Percentiles rank a stretch among this genome's conserved stretches.
phyloP scores from a whole-genome alignment of 2,797 vertebrate species.

The Vultur gryphus region DNA sequence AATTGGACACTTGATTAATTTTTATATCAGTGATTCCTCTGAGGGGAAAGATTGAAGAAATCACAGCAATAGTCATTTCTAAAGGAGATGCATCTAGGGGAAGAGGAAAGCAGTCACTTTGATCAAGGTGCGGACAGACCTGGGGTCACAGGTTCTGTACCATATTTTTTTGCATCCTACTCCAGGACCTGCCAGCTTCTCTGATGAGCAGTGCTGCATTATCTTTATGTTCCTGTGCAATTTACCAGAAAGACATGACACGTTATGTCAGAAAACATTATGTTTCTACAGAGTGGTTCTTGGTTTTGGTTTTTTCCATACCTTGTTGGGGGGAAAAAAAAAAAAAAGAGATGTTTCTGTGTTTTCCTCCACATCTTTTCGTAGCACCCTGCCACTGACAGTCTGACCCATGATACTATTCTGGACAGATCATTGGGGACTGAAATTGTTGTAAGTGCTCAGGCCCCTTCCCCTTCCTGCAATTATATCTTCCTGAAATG shows the following conservation, averaged over 20 bases:
- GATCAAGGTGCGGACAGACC: neutral
- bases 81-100: neutral
- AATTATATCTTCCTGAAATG: constrained; percentile 23
- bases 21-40: neutral
- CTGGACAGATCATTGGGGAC: neutral
- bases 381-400: neutral
- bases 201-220: neutral
- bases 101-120: neutral
- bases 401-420: neutral
- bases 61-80: neutral
- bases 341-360: neutral
- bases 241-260: neutral
- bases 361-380: neutral
- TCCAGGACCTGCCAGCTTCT: neutral
- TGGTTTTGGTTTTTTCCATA: neutral
- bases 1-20: neutral
- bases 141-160: neutral
- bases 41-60: neutral
- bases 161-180: neutral
- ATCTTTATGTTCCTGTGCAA: neutral
- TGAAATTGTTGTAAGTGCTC: neutral
- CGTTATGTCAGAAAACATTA: neutral
- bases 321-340: neutral
- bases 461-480: constrained; percentile 35
- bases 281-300: neutral